Percentiles rank a stretch among this genome's conserved stretches.
Evolutionary conservation across 2,113 vertebrate genomes (phyloP).

Genomic region (Scatophagus argus): DNA sequence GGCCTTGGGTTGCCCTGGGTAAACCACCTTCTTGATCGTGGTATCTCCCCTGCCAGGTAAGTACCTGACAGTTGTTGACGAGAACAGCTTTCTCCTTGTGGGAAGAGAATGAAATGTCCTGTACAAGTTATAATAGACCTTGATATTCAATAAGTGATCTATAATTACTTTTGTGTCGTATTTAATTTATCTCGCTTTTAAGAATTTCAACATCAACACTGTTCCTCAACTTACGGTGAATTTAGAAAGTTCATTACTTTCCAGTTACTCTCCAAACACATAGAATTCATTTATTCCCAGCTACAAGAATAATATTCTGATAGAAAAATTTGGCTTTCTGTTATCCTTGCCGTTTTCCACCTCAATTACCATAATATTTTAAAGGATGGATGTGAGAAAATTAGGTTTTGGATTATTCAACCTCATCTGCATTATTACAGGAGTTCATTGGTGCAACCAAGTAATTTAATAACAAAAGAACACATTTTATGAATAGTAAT

Average conservation of each 20-base stretch:
- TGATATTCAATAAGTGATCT: conserved; percentile 6
- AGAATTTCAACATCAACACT: conserved; percentile 6
- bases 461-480: conserved; percentile 12
- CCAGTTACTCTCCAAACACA: not conserved
- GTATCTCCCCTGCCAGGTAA: no score
- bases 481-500: not conserved
- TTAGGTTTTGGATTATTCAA: conserved; percentile 5
- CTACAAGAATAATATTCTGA: conserved; percentile 6
- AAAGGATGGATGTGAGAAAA: not conserved
- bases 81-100: not conserved
- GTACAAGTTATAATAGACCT: not conserved
- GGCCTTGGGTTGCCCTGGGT: no score
- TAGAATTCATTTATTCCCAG: conserved; percentile 7
- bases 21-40: no score
- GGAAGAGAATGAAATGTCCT: not conserved
- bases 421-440: not conserved
- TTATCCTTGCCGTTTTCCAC: conserved; percentile 11
- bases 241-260: conserved; percentile 17
- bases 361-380: not conserved
- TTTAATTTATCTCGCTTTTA: no score
- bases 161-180: conserved; percentile 6
- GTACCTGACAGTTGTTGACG: not conserved
- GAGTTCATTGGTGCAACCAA: conserved; percentile 10
- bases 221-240: not conserved
- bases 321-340: not conserved